Percentiles rank a stretch among this genome's conserved stretches.
These are phyloP conservation scores for Aurelia sp. DNA, from an alignment of 30 jellyfish, hydroid and myxozoan genomes.

Conservation along the genomic window DNA sequence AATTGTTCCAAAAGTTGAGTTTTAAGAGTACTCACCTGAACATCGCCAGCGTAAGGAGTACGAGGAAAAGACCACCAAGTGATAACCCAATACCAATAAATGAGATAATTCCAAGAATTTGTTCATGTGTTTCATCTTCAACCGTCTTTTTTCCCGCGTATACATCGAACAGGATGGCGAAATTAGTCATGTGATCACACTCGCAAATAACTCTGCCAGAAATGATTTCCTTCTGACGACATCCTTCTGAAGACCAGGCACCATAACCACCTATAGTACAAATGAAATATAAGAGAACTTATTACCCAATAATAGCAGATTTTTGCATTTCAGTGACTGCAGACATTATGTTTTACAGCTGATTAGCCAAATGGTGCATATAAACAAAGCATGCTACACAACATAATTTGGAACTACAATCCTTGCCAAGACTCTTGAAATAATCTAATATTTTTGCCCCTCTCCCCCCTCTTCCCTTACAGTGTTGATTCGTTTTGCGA, in stretches of 20 bases:
- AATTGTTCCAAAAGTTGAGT: not conserved
- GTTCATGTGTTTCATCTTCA: conserved; percentile 39
- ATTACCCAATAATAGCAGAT: too few species aligned
- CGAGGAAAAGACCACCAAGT: conserved; percentile 53
- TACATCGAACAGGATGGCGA: conserved; percentile 72
- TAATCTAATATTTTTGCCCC: too few species aligned
- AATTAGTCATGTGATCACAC: conserved; percentile 75
- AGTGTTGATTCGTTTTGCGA: too few species aligned
- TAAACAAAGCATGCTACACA: too few species aligned
- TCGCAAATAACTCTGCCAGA: conserved; percentile 35
- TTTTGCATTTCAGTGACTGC: not conserved
- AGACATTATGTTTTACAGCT: too few species aligned
- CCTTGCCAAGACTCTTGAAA: too few species aligned
- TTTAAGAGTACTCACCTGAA: conserved; percentile 38
- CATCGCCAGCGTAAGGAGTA: conserved; percentile 33
- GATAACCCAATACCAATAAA: conserved; percentile 68
- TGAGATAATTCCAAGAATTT: conserved; percentile 60
- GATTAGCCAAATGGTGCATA: too few species aligned
- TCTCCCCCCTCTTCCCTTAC: too few species aligned
- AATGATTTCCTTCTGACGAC: conserved; percentile 10
- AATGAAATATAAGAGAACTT: not conserved
- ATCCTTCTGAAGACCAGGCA: conserved; percentile 66
- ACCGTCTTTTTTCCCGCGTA: conserved; percentile 53
- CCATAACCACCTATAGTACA: conserved; percentile 57
- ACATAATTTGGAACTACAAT: too few species aligned